Evolutionary conservation across 2,113 vertebrate species (phyloP).

Genomic region (Paratilapia polleni): DNA sequence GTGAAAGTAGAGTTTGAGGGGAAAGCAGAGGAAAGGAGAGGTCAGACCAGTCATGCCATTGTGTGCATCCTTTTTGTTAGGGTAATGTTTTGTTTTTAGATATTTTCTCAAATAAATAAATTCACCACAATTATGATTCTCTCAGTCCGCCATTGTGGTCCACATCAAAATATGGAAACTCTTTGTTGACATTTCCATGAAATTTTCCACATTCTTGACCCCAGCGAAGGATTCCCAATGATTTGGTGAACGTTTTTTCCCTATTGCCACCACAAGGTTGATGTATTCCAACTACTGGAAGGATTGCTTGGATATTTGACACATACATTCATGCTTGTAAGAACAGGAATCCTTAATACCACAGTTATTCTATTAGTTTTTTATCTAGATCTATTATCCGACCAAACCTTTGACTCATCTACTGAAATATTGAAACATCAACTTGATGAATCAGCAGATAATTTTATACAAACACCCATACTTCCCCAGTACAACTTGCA

Average conservation of each 20-base stretch:
- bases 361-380: not conserved
- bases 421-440: not conserved
- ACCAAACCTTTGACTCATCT: not conserved
- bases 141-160: accelerated
- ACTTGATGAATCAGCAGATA: not conserved
- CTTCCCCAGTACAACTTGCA: too few relatives aligned
- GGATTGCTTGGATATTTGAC: not conserved
- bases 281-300: not conserved
- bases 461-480: not conserved
- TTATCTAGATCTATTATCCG: not conserved
- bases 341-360: not conserved
- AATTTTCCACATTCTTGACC: not conserved
- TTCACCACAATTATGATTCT: not conserved
- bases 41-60: not conserved
- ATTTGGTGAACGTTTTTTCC: not conserved
- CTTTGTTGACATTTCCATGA: not conserved
- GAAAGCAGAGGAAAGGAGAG: constrained; percentile 5
- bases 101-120: not conserved
- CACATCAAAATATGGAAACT: not conserved
- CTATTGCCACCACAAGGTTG: not conserved
- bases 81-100: not conserved
- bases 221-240: not conserved
- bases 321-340: not conserved
- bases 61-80: not conserved
- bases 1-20: not conserved